Evolutionary conservation across 2,113 vertebrate species (phyloP).

Genomic region (Zeus faber): DNA sequence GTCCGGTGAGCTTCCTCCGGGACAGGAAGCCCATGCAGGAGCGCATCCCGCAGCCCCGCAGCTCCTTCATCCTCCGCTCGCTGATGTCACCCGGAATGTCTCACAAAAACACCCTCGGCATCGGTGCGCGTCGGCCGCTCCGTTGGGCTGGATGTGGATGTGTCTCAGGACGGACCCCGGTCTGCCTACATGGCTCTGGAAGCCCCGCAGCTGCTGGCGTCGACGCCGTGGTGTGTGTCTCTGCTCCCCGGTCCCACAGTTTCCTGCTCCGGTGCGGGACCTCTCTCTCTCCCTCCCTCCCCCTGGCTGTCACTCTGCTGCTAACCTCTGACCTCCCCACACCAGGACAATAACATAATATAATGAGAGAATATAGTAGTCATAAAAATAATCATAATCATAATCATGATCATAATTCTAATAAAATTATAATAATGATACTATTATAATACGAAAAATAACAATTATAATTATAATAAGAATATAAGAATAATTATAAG

Average conservation of each 20-base stretch:
- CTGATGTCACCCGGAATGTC: conserved; percentile 8
- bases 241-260: conserved; percentile 42
- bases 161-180: conserved; percentile 1
- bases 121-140: conserved; percentile 8
- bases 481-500: no score
- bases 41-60: conserved; percentile 87
- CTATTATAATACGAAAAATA: no score
- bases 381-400: not conserved
- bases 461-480: no score
- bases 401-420: no score
- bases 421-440: no score
- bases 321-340: not conserved
- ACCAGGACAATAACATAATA: not conserved
- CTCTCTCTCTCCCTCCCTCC: conserved; percentile 35
- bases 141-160: conserved; percentile 4
- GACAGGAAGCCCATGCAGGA: conserved; percentile 94
- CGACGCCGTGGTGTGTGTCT: conserved; percentile 52
- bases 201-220: conserved; percentile 34
- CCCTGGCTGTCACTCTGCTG: conserved; percentile 43
- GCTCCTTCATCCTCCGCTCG: conserved; percentile 78
- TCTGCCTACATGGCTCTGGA: conserved; percentile 51
- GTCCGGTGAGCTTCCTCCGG: conserved; percentile 86
- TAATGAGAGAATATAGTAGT: no score
- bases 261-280: conserved; percentile 57
- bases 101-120: conserved; percentile 35